Conservation (phyloP, 2,113 vertebrate genomes). For the Paralichthys olivaceus region DNA sequence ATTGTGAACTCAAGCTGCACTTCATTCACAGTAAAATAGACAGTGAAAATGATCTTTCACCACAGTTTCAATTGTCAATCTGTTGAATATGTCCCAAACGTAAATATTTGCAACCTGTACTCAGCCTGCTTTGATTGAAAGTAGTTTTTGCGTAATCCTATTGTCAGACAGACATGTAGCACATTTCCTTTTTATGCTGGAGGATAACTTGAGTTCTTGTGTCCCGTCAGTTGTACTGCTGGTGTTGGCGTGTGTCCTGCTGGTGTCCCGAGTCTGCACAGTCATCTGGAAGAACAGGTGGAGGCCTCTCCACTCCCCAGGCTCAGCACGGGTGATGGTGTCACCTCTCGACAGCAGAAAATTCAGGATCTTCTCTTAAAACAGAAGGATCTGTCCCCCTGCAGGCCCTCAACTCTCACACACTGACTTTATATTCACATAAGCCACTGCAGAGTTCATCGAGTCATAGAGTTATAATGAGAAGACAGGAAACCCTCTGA, state of each 20-base stretch:
- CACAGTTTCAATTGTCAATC: too few relatives aligned
- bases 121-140: too few relatives aligned
- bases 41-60: too few relatives aligned
- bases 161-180: too few relatives aligned
- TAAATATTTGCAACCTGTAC: too few relatives aligned
- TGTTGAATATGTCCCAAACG: too few relatives aligned
- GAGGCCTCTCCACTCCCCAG: constrained; percentile 56
- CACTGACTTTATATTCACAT: background rate
- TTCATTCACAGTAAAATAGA: too few relatives aligned
- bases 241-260: constrained; percentile 60
- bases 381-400: background rate
- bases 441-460: background rate
- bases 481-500: background rate
- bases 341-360: constrained; percentile 66
- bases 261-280: constrained; percentile 56
- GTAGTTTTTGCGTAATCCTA: too few relatives aligned
- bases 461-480: background rate
- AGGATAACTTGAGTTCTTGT: background rate
- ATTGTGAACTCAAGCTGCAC: too few relatives aligned
- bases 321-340: constrained; percentile 57
- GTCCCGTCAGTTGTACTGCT: constrained; percentile 53
- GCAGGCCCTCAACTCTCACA: background rate
- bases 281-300: constrained; percentile 71
- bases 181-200: background rate
- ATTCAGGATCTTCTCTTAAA: constrained; percentile 53